Conservation (phyloP, 2,888 invertebrate genomes). For the Cancer borealis region DNA sequence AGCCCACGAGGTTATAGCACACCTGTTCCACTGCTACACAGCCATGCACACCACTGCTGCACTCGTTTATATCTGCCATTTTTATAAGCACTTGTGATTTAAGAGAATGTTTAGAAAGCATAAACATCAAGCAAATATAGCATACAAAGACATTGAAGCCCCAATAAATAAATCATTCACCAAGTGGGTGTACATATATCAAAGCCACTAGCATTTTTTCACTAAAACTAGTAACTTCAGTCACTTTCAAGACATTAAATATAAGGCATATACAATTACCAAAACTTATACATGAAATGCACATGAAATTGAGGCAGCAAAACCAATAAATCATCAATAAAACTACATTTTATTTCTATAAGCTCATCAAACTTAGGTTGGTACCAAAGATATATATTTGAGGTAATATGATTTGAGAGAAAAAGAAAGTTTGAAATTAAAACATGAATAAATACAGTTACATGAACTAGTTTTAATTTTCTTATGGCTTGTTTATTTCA, state of each 20-base stretch:
- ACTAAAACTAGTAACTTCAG: background rate
- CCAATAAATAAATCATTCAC: background rate
- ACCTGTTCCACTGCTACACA: slow-evolving; percentile 81
- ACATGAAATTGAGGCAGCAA: background rate
- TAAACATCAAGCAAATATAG: background rate
- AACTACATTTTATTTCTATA: background rate
- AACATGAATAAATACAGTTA: background rate
- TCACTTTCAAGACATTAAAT: background rate
- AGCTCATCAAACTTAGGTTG: background rate
- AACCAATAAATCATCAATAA: background rate
- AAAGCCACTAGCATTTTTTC: background rate
- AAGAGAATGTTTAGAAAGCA: background rate
- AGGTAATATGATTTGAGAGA: background rate
- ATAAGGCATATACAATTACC: background rate
- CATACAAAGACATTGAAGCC: background rate
- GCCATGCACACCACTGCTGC: slow-evolving; percentile 83
- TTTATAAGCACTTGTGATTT: slow-evolving; percentile 3
- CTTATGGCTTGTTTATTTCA: background rate
- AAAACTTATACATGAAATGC: background rate
- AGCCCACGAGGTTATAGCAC: slow-evolving; percentile 81
- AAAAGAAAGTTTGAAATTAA: background rate
- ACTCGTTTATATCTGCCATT: slow-evolving; percentile 88
- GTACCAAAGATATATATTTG: background rate
- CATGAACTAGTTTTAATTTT: background rate
- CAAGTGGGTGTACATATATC: background rate